These are phyloP conservation scores for Saccostrea echinata DNA, from an alignment of 1,140 invertebrate species.

Conservation along the genomic window DNA sequence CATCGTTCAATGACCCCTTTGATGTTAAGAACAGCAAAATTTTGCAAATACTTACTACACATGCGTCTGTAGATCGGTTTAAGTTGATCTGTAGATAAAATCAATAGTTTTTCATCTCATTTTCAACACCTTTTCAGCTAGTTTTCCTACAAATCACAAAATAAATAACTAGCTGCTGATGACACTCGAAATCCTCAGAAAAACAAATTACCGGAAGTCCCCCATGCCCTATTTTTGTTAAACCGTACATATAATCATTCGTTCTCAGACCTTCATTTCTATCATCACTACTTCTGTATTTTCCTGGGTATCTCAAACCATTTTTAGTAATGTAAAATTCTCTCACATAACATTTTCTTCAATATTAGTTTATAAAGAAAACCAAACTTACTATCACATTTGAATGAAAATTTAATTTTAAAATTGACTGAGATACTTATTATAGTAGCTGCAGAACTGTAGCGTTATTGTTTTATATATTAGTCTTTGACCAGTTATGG, in stretches of 20 bases:
- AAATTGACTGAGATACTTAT: too few species aligned
- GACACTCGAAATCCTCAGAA: neutral
- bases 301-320: too few species aligned
- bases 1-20: neutral
- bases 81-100: neutral
- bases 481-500: too few species aligned
- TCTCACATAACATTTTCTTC: too few species aligned
- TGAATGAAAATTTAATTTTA: too few species aligned
- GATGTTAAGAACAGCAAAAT: neutral
- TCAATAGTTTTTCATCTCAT: neutral
- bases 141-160: neutral
- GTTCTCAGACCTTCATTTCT: neutral
- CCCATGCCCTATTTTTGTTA: neutral
- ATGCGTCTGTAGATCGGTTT: neutral
- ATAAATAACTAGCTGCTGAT: neutral
- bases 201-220: constrained; percentile 33
- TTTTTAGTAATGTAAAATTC: too few species aligned
- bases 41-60: neutral
- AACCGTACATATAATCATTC: constrained; percentile 9
- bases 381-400: too few species aligned
- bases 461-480: too few species aligned
- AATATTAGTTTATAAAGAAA: too few species aligned
- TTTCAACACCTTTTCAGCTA: neutral
- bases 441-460: too few species aligned
- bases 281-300: too few species aligned